Evolutionary conservation across 2,113 vertebrate genomes (phyloP).

Genomic region (Crypturellus undulatus): DNA sequence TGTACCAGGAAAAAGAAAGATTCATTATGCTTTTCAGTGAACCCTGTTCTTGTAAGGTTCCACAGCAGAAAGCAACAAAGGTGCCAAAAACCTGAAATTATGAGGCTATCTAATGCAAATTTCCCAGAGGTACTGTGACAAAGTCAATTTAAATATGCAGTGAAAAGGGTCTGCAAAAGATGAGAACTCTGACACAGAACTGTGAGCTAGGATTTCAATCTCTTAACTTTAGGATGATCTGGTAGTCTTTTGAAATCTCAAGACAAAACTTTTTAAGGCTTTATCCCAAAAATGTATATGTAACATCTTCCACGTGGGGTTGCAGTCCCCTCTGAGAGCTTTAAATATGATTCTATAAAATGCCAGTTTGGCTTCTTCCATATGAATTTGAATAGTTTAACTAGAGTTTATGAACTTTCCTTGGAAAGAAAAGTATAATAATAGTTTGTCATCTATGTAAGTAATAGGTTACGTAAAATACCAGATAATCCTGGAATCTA

Average conservation of each 20-base stretch:
- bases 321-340: slow-evolving; percentile 26
- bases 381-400: slow-evolving; percentile 23
- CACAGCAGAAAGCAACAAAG: slow-evolving; percentile 19
- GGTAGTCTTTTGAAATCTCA: neutral
- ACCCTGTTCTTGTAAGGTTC: neutral
- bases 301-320: slow-evolving; percentile 39
- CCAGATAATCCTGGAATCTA: neutral
- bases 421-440: neutral
- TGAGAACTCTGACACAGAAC: slow-evolving; percentile 34
- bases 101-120: slow-evolving; percentile 27
- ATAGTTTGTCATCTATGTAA: neutral
- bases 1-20: neutral
- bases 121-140: slow-evolving; percentile 38
- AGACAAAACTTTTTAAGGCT: neutral
- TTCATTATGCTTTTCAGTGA: neutral
- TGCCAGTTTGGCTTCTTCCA: slow-evolving; percentile 52
- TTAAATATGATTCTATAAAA: slow-evolving; percentile 15
- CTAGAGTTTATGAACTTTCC: slow-evolving; percentile 52
- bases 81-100: slow-evolving; percentile 52
- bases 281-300: neutral
- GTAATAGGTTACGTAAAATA: slow-evolving; percentile 17
- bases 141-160: neutral
- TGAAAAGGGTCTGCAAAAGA: neutral
- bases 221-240: slow-evolving; percentile 2
- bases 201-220: neutral